Conservation (phyloP, 1,140 invertebrate genomes). For the Pachyrhynchus sulphureomaculatus region DNA sequence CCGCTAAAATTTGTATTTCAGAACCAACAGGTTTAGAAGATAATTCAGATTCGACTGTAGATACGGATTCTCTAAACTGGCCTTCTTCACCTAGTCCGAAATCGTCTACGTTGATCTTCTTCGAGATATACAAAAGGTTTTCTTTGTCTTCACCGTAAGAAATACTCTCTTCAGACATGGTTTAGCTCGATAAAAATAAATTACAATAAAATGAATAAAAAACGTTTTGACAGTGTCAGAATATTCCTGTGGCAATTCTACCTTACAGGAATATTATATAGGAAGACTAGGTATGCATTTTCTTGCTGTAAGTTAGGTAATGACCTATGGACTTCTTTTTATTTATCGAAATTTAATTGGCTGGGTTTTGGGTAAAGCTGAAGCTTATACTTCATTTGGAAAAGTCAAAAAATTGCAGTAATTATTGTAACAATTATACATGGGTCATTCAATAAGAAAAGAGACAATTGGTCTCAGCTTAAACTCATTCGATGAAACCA, state of each 20-base stretch:
- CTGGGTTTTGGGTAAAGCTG: too few relatives aligned
- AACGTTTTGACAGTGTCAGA: background rate
- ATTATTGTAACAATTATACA: too few relatives aligned
- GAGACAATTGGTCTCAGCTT: too few relatives aligned
- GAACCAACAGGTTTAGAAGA: slow-evolving; percentile 5
- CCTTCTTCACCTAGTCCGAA: slow-evolving; percentile 18
- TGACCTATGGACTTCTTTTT: too few relatives aligned
- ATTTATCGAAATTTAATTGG: too few relatives aligned
- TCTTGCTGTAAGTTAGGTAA: too few relatives aligned
- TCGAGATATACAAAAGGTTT: slow-evolving; percentile 33
- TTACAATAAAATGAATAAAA: background rate
- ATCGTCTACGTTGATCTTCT: slow-evolving; percentile 30
- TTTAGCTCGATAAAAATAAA: background rate
- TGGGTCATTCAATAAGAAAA: too few relatives aligned
- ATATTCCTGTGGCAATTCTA: background rate
- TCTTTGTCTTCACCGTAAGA: slow-evolving; percentile 34
- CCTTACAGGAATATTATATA: too few relatives aligned
- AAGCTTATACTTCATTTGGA: too few relatives aligned
- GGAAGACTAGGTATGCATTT: too few relatives aligned
- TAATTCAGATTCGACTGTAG: background rate
- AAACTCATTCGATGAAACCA: too few relatives aligned
- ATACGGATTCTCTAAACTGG: slow-evolving; percentile 19
- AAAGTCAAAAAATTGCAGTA: too few relatives aligned
- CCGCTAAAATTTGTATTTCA: slow-evolving; percentile 10
- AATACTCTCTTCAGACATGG: slow-evolving; percentile 34